Evolutionary conservation across 2,888 invertebrate species (phyloP).

Genomic region (Barypeithes pellucidus): DNA sequence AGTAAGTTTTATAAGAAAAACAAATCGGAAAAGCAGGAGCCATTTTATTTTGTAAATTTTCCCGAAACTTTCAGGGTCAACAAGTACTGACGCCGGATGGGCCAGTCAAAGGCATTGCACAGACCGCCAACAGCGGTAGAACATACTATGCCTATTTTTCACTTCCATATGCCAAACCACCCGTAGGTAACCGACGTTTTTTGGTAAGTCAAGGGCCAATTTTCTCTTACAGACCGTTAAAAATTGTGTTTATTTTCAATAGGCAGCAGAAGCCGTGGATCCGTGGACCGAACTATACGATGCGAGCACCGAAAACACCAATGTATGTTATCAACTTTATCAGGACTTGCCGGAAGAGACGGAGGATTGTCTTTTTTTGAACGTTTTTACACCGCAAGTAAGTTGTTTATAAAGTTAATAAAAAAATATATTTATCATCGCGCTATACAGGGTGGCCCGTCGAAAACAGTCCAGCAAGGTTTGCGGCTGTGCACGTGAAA

Average conservation of each 20-base stretch:
- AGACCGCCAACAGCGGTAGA: conserved; percentile 20
- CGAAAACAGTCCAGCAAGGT: too few relatives aligned
- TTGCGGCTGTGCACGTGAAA: too few relatives aligned
- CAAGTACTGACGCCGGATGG: conserved; percentile 45
- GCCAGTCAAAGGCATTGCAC: conserved; percentile 26
- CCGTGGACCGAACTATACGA: conserved; percentile 41
- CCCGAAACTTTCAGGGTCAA: conserved; percentile 20
- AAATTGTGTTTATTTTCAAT: not conserved
- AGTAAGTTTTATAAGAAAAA: not conserved
- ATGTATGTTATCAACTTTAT: conserved; percentile 42
- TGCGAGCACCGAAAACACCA: conserved; percentile 31
- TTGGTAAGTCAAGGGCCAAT: conserved; percentile 26
- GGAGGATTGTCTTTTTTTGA: conserved; percentile 46
- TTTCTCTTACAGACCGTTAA: too few relatives aligned
- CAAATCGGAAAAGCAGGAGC: not conserved
- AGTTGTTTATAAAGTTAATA: too few relatives aligned
- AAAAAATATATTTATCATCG: too few relatives aligned
- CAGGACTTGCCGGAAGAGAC: conserved; percentile 33
- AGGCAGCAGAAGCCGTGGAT: conserved; percentile 40
- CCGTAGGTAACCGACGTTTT: conserved; percentile 36
- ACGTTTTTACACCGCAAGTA: conserved; percentile 47
- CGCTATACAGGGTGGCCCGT: too few relatives aligned
- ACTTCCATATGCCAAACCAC: conserved; percentile 46
- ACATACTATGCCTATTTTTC: conserved; percentile 39
- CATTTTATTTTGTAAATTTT: not conserved